A percentile compares a stretch with the other conserved stretches of the same genome.
Evolutionary conservation across 2,888 invertebrate genomes (phyloP).

Genomic region (Colostygia pectinataria): DNA sequence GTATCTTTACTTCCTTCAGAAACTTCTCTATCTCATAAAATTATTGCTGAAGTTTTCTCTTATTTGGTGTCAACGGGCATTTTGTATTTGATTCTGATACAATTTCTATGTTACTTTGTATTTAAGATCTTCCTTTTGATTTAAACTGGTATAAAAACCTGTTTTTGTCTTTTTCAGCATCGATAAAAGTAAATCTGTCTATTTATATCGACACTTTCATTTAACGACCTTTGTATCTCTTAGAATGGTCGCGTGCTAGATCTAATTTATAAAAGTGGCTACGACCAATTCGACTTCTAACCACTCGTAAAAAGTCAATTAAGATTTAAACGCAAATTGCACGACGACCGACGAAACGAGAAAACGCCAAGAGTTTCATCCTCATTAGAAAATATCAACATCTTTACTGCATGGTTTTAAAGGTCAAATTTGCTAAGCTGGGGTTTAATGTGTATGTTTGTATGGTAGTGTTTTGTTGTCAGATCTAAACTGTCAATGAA

Average conservation of each 20-base stretch:
- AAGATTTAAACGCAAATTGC: slow-evolving; percentile 69
- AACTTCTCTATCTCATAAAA: too few species aligned
- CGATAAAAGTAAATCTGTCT: slow-evolving; percentile 21
- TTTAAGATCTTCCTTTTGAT: neutral
- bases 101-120: slow-evolving; percentile 1
- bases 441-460: slow-evolving; percentile 9
- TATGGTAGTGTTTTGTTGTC: slow-evolving; percentile 24
- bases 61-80: neutral
- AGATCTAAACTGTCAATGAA: slow-evolving; percentile 74
- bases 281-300: slow-evolving; percentile 66
- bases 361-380: slow-evolving; percentile 12
- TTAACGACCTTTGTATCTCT: slow-evolving; percentile 33
- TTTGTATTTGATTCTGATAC: neutral
- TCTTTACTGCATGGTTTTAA: slow-evolving; percentile 3
- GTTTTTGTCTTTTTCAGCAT: slow-evolving; percentile 1
- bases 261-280: slow-evolving; percentile 72
- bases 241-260: slow-evolving; percentile 65
- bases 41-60: neutral
- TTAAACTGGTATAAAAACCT: slow-evolving; percentile 2
- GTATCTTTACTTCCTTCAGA: too few species aligned
- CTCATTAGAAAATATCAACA: neutral
- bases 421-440: slow-evolving; percentile 12
- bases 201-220: slow-evolving; percentile 35
- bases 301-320: slow-evolving; percentile 76
- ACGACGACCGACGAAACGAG: slow-evolving; percentile 45